A percentile compares a stretch with the other conserved stretches of the same genome.
Conservation (phyloP, 2,113 vertebrate species). For the Hymenochirus boettgeri region DNA sequence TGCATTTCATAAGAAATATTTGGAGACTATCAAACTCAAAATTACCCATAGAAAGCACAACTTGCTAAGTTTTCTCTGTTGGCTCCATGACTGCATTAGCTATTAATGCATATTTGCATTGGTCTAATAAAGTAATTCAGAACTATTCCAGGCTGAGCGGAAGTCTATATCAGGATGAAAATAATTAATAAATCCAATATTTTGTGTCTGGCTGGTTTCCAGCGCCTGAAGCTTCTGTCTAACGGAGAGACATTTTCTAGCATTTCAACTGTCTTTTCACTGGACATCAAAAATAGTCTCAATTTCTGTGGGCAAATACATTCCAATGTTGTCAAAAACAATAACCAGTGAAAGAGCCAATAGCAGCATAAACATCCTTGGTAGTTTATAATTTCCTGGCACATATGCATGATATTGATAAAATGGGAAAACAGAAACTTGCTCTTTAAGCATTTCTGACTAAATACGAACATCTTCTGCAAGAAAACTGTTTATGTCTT, state of each 20-base stretch:
- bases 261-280: constrained; percentile 45
- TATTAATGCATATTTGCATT: neutral
- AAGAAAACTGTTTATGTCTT: too few species aligned
- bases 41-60: too few species aligned
- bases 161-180: constrained; percentile 41
- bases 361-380: constrained; percentile 40
- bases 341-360: constrained; percentile 44
- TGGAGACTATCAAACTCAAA: neutral
- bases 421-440: constrained; percentile 14
- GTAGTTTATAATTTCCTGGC: constrained; percentile 41
- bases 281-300: constrained; percentile 33
- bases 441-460: constrained; percentile 24
- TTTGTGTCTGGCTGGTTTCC: constrained; percentile 53
- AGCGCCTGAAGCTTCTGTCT: constrained; percentile 46
- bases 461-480: too few species aligned
- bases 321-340: constrained; percentile 49
- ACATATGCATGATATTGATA: constrained; percentile 32
- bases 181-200: constrained; percentile 55
- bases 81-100: too few species aligned
- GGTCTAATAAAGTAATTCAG: neutral
- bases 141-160: neutral
- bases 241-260: constrained; percentile 45
- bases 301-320: constrained; percentile 44
- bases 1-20: neutral
- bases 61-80: too few species aligned